Percentiles rank a stretch among this genome's conserved stretches.
phyloP scores from a whole-genome alignment of 2,888 invertebrate genomes.

The Lymantria monacha region DNA sequence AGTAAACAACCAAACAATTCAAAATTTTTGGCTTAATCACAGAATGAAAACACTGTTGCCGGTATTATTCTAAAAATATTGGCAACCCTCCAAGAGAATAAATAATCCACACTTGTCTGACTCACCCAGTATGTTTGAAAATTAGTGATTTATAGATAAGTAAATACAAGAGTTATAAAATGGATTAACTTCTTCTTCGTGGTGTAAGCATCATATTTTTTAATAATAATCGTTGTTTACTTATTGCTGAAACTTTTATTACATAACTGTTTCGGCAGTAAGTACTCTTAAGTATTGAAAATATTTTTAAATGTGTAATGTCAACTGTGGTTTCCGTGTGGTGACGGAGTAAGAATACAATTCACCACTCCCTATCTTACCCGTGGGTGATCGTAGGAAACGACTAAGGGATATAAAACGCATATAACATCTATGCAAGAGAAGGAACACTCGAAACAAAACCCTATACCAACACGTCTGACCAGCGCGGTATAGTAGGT shows the following conservation, averaged over 20 bases:
- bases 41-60: conserved; percentile 15
- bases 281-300: not conserved
- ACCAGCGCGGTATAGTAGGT: no score
- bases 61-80: conserved; percentile 25
- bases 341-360: no score
- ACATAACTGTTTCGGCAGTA: not conserved
- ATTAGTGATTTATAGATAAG: conserved; percentile 29
- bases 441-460: no score
- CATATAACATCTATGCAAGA: no score
- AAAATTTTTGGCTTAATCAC: not conserved
- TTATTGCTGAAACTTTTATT: no score
- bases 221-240: not conserved
- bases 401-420: no score
- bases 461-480: no score
- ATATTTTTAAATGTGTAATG: no score
- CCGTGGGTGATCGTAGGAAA: no score
- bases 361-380: no score
- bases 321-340: no score
- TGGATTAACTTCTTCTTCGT: conserved; percentile 15
- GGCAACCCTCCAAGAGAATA: conserved; percentile 37
- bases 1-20: not conserved
- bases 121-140: conserved; percentile 39
- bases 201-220: not conserved
- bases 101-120: conserved; percentile 34
- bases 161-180: conserved; percentile 13